Evolutionary conservation across 2,113 vertebrate species (phyloP), one percentile per base, ranked within the genome.

Genomic region (Albula glossodonta): DNA sequence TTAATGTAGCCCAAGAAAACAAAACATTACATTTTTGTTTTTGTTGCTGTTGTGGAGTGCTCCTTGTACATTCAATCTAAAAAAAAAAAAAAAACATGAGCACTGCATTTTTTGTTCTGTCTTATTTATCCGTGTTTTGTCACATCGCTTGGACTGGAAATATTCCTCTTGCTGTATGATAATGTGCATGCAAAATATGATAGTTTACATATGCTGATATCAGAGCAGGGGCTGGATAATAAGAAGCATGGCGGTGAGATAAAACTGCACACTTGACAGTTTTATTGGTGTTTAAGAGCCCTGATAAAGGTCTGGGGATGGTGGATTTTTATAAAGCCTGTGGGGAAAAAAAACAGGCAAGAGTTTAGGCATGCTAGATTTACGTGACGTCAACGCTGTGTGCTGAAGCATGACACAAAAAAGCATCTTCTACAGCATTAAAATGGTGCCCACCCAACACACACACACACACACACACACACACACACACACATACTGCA

Each of bases 211-310:
- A 15, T 6, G 48, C 12, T 80, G 41, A 80, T 50, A 50, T 50
- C 48, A 13, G 78, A 80, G 41, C 49, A 0, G 13, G 12, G 49
- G 78, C 56, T 48, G 78, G 49, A 50, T 80, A 50, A 80, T 17
- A 22, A 70, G 63, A 70, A 4, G 63, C 22, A 1, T 22, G 3
- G 22, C 3, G 17, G 63, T 22, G 63, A 70, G 19, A 22, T 70
- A 19, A 70, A 70, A 70, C 63, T 70, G 19, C 63, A 17, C 19
- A 3, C 19, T 50, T 51, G 50, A 53, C 77, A 56, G 74, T 78
- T 84, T 81, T 78, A 52, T 51, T 81, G 50, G 49, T 3, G 83
- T 84, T 77, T 84, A 51, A 77, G 5, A 25, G 82, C 41, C 17
- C 53, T 9, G 53, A 56, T 56, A 56, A 56, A 56, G 63, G 63